Evolutionary conservation across 2,888 invertebrate species (phyloP).

Genomic region (Xylota segnis): DNA sequence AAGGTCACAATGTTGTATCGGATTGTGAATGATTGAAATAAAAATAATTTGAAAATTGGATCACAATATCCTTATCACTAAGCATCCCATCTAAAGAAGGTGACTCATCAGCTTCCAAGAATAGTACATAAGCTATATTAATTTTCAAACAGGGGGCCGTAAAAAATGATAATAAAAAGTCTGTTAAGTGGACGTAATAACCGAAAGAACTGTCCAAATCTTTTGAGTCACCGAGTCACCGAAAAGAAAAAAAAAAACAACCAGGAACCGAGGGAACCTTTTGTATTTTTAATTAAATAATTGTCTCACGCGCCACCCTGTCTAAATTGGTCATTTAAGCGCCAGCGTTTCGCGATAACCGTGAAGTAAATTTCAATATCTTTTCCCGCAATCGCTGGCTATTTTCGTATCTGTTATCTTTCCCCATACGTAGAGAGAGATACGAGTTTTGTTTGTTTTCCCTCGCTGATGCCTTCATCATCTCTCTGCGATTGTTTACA

Average conservation of each 20-base stretch:
- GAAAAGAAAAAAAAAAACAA: slow-evolving; percentile 1
- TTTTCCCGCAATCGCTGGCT: slow-evolving; percentile 5
- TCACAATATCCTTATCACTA: not conserved
- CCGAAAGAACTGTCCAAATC: not conserved
- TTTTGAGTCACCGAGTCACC: slow-evolving; percentile 6
- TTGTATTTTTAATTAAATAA: not conserved
- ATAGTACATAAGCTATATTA: not conserved
- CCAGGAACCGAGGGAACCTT: too few relatives aligned
- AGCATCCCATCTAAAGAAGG: not conserved
- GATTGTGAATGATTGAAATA: not conserved
- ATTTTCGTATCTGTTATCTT: slow-evolving; percentile 17
- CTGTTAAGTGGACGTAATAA: slow-evolving; percentile 19
- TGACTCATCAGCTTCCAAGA: not conserved
- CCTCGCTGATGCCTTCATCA: slow-evolving; percentile 5
- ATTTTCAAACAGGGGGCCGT: not conserved
- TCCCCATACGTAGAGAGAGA: not conserved
- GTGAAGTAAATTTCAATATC: slow-evolving; percentile 27
- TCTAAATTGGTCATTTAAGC: slow-evolving; percentile 16
- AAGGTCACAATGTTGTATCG: not conserved
- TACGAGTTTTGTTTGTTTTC: slow-evolving; percentile 4
- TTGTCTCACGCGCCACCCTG: slow-evolving; percentile 14
- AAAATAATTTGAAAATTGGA: not conserved
- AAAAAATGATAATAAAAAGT: not conserved
- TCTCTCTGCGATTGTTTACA: slow-evolving; percentile 16
- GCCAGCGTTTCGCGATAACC: slow-evolving; percentile 32